Evolutionary conservation across 2,888 invertebrate genomes (phyloP).

Genomic region (Osmoderma eremita): DNA sequence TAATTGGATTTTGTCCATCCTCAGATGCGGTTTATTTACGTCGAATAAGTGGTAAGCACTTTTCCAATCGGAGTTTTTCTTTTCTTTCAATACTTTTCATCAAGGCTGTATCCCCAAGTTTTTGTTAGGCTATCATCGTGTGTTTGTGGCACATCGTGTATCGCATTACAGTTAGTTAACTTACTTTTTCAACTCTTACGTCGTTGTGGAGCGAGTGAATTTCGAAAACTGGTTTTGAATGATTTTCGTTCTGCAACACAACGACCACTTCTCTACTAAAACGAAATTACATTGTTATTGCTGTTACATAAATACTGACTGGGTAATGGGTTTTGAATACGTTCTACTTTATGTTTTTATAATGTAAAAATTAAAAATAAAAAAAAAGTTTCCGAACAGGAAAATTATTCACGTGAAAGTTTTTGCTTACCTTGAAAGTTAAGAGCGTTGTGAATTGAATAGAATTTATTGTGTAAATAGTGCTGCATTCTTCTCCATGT

Average conservation of each 20-base stretch:
- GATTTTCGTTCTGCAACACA: slow-evolving; percentile 15
- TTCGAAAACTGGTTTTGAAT: slow-evolving; percentile 35
- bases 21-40: background rate
- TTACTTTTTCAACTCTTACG: too few species aligned
- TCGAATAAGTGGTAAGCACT: too few species aligned
- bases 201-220: slow-evolving; percentile 23
- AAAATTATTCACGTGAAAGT: slow-evolving; percentile 12
- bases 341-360: too few species aligned
- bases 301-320: too few species aligned
- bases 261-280: too few species aligned
- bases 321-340: too few species aligned
- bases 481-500: too few species aligned
- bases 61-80: too few species aligned
- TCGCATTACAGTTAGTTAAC: slow-evolving; percentile 28
- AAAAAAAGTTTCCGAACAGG: background rate
- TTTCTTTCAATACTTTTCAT: too few species aligned
- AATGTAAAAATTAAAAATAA: too few species aligned
- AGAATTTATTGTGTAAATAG: background rate
- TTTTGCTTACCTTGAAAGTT: slow-evolving; percentile 17
- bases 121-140: slow-evolving; percentile 17
- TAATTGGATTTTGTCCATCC: slow-evolving; percentile 9
- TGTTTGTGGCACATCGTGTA: slow-evolving; percentile 14
- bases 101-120: too few species aligned
- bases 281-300: too few species aligned
- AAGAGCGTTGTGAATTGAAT: background rate